Conservation (phyloP, 2,113 vertebrate genomes). For the Hylia prasina region DNA sequence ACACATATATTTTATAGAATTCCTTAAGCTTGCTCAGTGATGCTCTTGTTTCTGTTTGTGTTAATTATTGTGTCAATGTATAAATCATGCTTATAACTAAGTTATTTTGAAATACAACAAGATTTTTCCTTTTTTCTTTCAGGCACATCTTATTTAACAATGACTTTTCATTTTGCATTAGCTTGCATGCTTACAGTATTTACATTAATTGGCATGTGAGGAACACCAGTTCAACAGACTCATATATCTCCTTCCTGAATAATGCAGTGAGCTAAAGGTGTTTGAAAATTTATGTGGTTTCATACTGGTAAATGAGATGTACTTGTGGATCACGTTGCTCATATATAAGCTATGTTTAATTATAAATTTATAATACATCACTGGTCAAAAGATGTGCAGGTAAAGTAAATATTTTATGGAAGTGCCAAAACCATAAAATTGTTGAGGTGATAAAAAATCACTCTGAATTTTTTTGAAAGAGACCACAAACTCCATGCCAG, state of each 20-base stretch:
- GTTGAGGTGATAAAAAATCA: not conserved
- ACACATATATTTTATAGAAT: not conserved
- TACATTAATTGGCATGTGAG: not conserved
- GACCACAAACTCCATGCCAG: not conserved
- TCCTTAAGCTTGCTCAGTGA: not conserved
- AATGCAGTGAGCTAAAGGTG: not conserved
- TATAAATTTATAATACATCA: not conserved
- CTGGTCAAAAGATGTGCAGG: not conserved
- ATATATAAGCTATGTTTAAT: not conserved
- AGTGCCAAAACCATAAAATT: not conserved
- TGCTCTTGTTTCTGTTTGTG: not conserved
- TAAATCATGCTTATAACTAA: not conserved
- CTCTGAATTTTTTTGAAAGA: not conserved
- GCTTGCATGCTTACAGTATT: not conserved
- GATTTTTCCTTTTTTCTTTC: not conserved
- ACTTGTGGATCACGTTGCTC: not conserved
- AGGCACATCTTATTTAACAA: not conserved
- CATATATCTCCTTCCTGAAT: not conserved
- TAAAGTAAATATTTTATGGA: not conserved
- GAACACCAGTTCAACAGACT: not conserved
- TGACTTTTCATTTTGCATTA: not conserved
- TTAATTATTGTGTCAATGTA: not conserved
- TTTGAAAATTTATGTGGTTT: not conserved
- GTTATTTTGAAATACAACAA: not conserved
- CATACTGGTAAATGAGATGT: not conserved